Percentiles rank a stretch among this genome's conserved stretches.
phyloP scores from a whole-genome alignment of 92 coral and sea anemone species.

The Phenganax subtilis region DNA sequence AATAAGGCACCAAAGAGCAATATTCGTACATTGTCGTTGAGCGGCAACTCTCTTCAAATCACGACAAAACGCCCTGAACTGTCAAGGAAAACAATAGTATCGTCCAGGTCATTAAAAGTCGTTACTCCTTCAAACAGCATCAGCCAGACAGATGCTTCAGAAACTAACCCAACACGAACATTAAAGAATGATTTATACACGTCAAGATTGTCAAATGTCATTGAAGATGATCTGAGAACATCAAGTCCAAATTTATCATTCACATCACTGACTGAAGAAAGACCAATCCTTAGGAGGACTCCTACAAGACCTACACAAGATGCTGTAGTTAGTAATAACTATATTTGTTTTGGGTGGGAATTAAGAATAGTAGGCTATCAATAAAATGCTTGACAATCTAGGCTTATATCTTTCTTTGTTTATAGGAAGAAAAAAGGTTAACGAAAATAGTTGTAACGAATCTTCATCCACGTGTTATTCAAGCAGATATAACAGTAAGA shows the following conservation, averaged over 20 bases:
- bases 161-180: constrained; percentile 13
- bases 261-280: constrained; percentile 8
- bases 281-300: constrained; percentile 7
- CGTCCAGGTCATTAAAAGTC: constrained; percentile 10
- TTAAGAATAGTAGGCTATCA: background rate
- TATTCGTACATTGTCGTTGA: constrained; percentile 17
- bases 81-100: constrained; percentile 26
- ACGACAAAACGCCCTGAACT: constrained; percentile 39
- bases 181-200: constrained; percentile 24
- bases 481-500: constrained; percentile 37
- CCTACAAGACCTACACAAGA: background rate
- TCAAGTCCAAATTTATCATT: constrained; percentile 26
- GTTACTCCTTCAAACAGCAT: constrained; percentile 29
- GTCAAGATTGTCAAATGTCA: background rate
- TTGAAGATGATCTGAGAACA: constrained; percentile 28
- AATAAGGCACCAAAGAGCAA: background rate
- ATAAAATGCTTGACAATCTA: background rate
- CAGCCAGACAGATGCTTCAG: background rate
- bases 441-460: constrained; percentile 40
- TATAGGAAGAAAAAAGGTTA: constrained; percentile 25
- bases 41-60: constrained; percentile 13
- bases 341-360: background rate
- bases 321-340: constrained; percentile 1
- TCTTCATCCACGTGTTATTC: constrained; percentile 39
- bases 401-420: background rate